Base-by-base conservation (phyloP, 2,113 vertebrate genomes). In the Columba livia region DNA sequence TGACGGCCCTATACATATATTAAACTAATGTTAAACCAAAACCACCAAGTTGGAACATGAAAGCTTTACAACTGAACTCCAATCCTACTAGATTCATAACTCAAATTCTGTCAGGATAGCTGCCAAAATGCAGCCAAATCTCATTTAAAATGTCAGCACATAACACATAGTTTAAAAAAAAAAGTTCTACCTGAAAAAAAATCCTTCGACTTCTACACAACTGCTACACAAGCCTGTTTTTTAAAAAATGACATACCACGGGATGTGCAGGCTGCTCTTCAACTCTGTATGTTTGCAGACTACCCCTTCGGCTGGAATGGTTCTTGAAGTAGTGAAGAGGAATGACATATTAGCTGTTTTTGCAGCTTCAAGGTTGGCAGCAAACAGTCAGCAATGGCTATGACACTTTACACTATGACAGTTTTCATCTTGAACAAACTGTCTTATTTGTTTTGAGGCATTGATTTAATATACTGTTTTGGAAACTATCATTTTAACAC, bases 181-280 rank as follows among this genome's bases (percentile, higher is more conserved):
- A 44, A 65, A 67, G 1, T 23, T 72, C 48, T 40, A 79, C 3
- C 48, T 5, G 5, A 64, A 65, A 50, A 50, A 21, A 50, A 83
- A 65, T 36, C 16, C 29, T 86, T 54, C 73, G 73, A 32, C 47
- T 70, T 48, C 60, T 64, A 38, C 38, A 38, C 38, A 38, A 38
- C 19, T 53, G n/a, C 36, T 38, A 58, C 51, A 54, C 21, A 44
- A 70, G 66, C 16, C 48, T 47, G 42, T 4, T 74, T 90, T 80
- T 42, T 34, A 13, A n/a, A 79, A 88, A 83, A 51, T 58, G 19
- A 98, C 98, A 25, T 95, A 99, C 99, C 98, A 99, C 98, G 79
- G 99, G 98, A 97, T 98, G 98, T 29, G 98, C 94, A 50, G 99
- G 99, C 93, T 98, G 98, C 90, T 99, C 99, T 94, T 99, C 99